phyloP scores from a whole-genome alignment of 2,797 vertebrate genomes.

The Dipus sagitta region DNA sequence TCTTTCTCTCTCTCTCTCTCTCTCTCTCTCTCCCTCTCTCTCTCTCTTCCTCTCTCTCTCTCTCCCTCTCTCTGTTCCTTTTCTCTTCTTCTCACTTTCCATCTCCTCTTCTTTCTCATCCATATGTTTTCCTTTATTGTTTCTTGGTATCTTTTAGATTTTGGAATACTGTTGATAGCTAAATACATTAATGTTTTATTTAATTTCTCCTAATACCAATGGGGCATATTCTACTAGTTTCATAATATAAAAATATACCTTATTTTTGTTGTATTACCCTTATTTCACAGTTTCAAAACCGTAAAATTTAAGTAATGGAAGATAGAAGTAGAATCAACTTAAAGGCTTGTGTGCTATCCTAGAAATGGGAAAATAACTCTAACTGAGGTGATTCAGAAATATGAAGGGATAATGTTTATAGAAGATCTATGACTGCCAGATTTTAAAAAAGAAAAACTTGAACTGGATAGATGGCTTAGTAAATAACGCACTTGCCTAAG shows the following conservation, averaged over 20 bases:
- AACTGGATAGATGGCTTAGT: too few species aligned
- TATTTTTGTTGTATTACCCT: not conserved
- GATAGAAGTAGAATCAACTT: constrained; percentile 7
- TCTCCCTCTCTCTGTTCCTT: not conserved
- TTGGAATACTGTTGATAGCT: constrained; percentile 6
- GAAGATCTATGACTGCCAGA: not conserved
- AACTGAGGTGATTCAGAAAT: constrained; percentile 28
- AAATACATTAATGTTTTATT: constrained; percentile 31
- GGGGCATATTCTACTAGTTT: constrained; percentile 17
- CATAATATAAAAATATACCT: not conserved
- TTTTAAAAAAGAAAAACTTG: not conserved
- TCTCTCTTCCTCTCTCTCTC: not conserved
- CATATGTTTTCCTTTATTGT: not conserved
- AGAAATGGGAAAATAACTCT: constrained; percentile 23
- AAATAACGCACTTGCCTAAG: too few species aligned
- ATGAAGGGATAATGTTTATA: constrained; percentile 32
- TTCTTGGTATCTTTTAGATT: constrained; percentile 3
- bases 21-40: not conserved
- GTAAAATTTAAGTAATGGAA: constrained; percentile 24
- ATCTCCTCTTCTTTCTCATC: not conserved
- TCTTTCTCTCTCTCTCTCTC: not conserved
- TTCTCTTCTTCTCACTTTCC: not conserved
- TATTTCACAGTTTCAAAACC: constrained; percentile 49
- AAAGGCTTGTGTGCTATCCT: constrained; percentile 28
- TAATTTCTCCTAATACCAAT: not conserved